Evolutionary conservation across 2,113 vertebrate species (phyloP).

Genomic region (Toxostoma redivivum): DNA sequence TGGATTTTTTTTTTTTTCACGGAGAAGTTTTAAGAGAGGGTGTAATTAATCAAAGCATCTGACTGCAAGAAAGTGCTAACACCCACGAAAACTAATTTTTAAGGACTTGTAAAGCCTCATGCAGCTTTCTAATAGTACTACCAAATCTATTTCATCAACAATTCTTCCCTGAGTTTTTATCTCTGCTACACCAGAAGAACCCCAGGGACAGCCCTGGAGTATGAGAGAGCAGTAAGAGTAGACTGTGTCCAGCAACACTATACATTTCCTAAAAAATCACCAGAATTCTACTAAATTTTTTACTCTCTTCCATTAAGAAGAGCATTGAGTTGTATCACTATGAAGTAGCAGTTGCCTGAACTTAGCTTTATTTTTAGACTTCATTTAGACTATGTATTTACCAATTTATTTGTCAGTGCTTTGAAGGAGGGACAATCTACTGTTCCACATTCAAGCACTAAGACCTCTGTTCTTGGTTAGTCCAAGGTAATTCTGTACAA

Average conservation of each 20-base stretch:
- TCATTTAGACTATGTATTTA: background rate
- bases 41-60: background rate
- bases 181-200: background rate
- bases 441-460: background rate
- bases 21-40: background rate
- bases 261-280: background rate
- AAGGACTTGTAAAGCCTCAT: background rate
- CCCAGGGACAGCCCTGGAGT: background rate
- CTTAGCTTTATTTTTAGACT: background rate
- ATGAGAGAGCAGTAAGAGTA: background rate
- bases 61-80: background rate
- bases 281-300: background rate
- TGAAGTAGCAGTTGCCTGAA: background rate
- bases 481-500: background rate
- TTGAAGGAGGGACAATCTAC: background rate
- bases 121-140: background rate
- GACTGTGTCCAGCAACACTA: background rate
- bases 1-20: background rate
- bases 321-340: background rate
- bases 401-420: background rate
- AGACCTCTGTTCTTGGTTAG: background rate
- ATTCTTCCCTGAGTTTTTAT: background rate
- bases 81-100: background rate
- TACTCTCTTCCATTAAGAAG: background rate
- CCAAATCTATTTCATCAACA: background rate